Evolutionary conservation across 2,888 invertebrate genomes (phyloP).

Genomic region (Chelonus formosanus): DNA sequence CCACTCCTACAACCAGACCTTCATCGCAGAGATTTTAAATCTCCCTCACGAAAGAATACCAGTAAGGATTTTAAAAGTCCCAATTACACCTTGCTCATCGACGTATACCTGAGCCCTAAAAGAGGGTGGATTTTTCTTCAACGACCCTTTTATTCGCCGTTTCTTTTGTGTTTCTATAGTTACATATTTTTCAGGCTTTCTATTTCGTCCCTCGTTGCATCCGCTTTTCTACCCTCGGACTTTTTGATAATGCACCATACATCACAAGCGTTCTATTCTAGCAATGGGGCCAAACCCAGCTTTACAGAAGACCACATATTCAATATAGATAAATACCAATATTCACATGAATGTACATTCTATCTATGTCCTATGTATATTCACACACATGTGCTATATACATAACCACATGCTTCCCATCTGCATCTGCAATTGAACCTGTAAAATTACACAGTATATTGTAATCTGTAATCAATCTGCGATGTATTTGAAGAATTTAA

Average conservation of each 20-base stretch:
- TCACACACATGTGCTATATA: constrained; percentile 4
- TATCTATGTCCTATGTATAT: constrained; percentile 4
- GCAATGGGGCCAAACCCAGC: constrained; percentile 6
- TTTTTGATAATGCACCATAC: constrained; percentile 1
- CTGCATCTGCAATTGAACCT: not conserved
- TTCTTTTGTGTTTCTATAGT: not conserved
- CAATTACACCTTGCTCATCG: not conserved
- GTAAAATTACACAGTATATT: constrained; percentile 2
- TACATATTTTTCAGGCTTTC: not conserved
- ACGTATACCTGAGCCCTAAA: constrained; percentile 18
- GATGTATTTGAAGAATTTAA: not conserved
- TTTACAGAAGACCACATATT: not conserved
- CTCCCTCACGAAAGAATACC: not conserved
- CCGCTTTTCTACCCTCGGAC: not conserved
- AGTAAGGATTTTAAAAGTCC: too few species aligned
- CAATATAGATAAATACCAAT: not conserved
- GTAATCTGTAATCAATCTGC: not conserved
- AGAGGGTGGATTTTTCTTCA: constrained; percentile 26
- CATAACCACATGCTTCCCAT: not conserved
- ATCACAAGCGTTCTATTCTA: not conserved
- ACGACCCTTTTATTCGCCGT: constrained; percentile 10
- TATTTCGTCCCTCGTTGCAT: not conserved
- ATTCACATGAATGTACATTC: not conserved
- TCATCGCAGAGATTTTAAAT: too few species aligned
- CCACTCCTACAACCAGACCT: too few species aligned